Evolutionary conservation across 2,113 vertebrate species (phyloP).

Genomic region (Osmerus mordax): DNA sequence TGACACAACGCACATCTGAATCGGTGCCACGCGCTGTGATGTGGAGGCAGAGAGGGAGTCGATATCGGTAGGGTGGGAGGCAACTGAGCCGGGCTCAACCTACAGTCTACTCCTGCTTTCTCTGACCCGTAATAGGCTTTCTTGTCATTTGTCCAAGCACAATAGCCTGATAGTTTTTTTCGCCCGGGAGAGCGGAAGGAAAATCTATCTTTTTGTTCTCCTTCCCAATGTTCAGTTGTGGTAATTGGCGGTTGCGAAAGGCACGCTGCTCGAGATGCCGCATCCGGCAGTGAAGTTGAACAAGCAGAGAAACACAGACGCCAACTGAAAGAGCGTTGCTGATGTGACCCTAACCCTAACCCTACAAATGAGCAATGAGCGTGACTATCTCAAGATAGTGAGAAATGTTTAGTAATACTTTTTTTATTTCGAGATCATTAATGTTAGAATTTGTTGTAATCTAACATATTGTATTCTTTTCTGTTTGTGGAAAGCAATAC

Average conservation of each 20-base stretch:
- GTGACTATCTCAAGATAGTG: too few relatives aligned
- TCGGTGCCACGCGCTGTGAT: constrained; percentile 17
- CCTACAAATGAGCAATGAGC: too few relatives aligned
- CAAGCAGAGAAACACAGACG: constrained; percentile 16
- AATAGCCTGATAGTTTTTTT: constrained; percentile 18
- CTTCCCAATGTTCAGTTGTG: constrained; percentile 3
- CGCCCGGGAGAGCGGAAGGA: constrained; percentile 19
- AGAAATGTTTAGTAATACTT: too few relatives aligned
- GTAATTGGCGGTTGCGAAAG: constrained; percentile 35
- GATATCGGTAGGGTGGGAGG: too few relatives aligned
- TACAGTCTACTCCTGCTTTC: neutral
- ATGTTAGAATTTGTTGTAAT: neutral
- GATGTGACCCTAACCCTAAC: too few relatives aligned
- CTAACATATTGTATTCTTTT: too few relatives aligned
- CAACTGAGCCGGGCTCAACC: too few relatives aligned
- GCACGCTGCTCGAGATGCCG: neutral
- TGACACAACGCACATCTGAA: constrained; percentile 47
- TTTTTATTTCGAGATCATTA: neutral
- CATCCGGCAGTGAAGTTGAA: constrained; percentile 4
- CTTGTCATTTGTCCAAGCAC: constrained; percentile 35
- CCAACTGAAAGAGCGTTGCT: too few relatives aligned
- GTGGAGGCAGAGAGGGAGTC: neutral
- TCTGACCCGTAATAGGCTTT: neutral
- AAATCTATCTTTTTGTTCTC: constrained; percentile 28
- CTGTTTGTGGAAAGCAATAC: neutral